Evolutionary conservation across 2,888 invertebrate genomes (phyloP).

Genomic region (Ecdyonurus torrentis): DNA sequence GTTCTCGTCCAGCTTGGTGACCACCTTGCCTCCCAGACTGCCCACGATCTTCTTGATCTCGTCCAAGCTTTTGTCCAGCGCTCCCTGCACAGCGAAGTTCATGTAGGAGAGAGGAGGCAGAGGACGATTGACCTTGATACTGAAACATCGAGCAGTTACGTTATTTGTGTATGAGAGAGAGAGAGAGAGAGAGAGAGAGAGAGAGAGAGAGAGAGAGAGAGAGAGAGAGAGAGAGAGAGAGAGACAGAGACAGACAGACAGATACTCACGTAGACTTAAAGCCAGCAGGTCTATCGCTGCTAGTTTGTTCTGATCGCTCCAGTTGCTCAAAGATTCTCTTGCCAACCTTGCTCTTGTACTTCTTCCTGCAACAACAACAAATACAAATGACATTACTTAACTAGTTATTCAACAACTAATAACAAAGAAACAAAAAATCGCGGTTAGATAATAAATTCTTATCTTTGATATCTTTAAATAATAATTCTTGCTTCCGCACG

Average conservation of each 20-base stretch:
- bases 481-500: no score
- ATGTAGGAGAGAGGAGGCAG: constrained; percentile 54
- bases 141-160: constrained; percentile 13
- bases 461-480: no score
- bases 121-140: constrained; percentile 7
- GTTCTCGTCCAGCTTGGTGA: constrained; percentile 41
- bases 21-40: constrained; percentile 59
- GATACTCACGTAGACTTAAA: constrained; percentile 2
- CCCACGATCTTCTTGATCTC: constrained; percentile 48
- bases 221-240: no score
- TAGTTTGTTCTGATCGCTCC: neutral
- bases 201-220: no score
- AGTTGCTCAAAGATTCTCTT: constrained; percentile 28
- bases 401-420: no score
- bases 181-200: no score
- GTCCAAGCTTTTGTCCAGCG: constrained; percentile 37
- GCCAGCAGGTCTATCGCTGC: constrained; percentile 19
- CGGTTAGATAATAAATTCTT: constrained; percentile 6
- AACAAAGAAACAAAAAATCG: no score
- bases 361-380: constrained; percentile 28
- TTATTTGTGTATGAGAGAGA: no score
- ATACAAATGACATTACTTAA: no score
- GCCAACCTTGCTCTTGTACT: constrained; percentile 39
- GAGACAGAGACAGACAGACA: constrained; percentile 5
- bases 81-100: constrained; percentile 46